These are phyloP conservation scores for Miniopterus natalensis DNA, from an alignment of 2,113 vertebrate genomes.

Conservation along the genomic window DNA sequence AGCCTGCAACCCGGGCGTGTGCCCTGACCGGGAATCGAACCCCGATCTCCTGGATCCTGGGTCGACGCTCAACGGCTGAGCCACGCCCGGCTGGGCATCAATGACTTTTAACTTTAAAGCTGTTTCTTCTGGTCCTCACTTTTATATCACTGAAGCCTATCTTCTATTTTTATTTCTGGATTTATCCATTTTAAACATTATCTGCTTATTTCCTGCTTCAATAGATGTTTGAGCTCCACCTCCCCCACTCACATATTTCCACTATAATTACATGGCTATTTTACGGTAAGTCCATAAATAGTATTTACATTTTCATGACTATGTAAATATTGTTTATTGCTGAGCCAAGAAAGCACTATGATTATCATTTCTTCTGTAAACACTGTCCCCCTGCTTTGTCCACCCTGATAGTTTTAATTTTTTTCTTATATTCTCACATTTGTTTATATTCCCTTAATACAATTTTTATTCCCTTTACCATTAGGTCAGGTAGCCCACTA, in stretches of 20 bases:
- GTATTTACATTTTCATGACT: not conserved
- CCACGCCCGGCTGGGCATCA: no score
- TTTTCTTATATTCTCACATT: not conserved
- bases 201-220: not conserved
- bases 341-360: not conserved
- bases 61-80: no score
- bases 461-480: not conserved
- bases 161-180: not conserved
- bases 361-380: not conserved
- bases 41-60: no score
- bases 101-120: not conserved
- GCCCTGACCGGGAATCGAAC: no score
- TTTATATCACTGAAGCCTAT: not conserved
- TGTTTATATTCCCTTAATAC: not conserved
- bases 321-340: not conserved
- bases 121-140: not conserved
- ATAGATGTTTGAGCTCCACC: not conserved
- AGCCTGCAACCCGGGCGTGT: no score
- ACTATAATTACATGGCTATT: not conserved
- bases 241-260: not conserved
- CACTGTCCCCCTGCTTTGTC: not conserved
- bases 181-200: not conserved
- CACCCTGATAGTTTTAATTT: not conserved
- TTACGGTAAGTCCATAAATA: not conserved
- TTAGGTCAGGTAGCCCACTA: not conserved